Conservation (phyloP, 2,888 invertebrate species). For the Lordiphosa fenestrarum region DNA sequence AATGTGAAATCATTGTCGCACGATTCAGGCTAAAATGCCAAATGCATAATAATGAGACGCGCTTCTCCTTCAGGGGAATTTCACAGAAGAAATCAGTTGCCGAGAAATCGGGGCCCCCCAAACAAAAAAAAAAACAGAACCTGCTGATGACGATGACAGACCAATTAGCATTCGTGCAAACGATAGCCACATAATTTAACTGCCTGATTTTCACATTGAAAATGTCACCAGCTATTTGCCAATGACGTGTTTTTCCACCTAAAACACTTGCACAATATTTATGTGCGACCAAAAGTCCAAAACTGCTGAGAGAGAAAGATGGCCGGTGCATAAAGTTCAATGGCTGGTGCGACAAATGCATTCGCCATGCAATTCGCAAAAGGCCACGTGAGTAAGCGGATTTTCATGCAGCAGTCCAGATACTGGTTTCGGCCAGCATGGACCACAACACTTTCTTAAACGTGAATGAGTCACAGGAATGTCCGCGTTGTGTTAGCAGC, state of each 20-base stretch:
- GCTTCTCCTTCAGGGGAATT: constrained; percentile 42
- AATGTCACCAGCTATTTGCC: constrained; percentile 44
- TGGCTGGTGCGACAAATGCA: constrained; percentile 52
- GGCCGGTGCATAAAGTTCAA: constrained; percentile 51
- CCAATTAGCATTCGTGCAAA: constrained; percentile 26
- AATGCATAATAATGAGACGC: constrained; percentile 51
- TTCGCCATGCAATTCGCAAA: constrained; percentile 30
- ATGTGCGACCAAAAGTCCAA: not conserved
- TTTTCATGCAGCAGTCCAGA: constrained; percentile 33
- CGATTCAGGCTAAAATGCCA: constrained; percentile 50
- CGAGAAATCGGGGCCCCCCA: constrained; percentile 32
- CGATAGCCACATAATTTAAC: constrained; percentile 23
- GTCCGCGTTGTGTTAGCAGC: constrained; percentile 37
- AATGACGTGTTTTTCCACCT: constrained; percentile 48
- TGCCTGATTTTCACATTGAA: constrained; percentile 31
- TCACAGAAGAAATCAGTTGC: constrained; percentile 40
- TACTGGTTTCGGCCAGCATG: constrained; percentile 60
- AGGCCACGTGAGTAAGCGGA: constrained; percentile 43
- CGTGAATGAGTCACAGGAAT: constrained; percentile 45
- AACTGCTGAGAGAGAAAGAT: constrained; percentile 46
- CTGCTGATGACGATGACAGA: constrained; percentile 17
- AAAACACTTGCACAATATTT: constrained; percentile 4
- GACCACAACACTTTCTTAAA: constrained; percentile 43
- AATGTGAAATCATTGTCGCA: constrained; percentile 53
- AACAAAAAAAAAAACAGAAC: constrained; percentile 9